Percentiles rank a stretch among this genome's conserved stretches.
These are phyloP conservation scores for Xylota sylvarum DNA, from an alignment of 2,888 invertebrate species.

Conservation along the genomic window DNA sequence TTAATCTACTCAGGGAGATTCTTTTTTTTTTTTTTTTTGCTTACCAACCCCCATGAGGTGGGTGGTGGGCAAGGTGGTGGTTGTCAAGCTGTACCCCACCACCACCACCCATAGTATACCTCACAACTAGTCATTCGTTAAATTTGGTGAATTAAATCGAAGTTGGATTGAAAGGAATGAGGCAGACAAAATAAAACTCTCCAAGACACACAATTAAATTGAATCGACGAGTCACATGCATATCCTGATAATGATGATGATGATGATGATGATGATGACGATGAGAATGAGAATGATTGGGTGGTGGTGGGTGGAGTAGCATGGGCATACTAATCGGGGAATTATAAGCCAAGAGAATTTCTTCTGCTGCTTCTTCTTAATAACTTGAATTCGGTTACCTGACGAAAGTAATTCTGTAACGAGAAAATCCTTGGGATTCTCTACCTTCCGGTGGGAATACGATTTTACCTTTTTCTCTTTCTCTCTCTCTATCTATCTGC, in stretches of 20 bases:
- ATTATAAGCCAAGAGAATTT: conserved; percentile 63
- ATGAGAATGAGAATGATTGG: too few species aligned
- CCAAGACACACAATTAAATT: conserved; percentile 74
- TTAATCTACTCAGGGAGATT: conserved; percentile 69
- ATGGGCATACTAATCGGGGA: conserved; percentile 58
- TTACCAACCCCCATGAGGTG: conserved; percentile 7
- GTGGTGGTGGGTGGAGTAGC: neutral
- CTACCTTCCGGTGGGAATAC: conserved; percentile 65
- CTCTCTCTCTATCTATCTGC: neutral
- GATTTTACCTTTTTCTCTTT: conserved; percentile 15
- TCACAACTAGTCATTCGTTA: conserved; percentile 69
- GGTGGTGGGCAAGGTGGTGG: conserved; percentile 43
- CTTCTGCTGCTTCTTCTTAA: conserved; percentile 32
- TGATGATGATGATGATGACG: conserved; percentile 45
- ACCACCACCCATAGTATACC: neutral
- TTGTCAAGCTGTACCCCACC: conserved; percentile 52
- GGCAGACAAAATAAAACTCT: conserved; percentile 74
- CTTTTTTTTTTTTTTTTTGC: conserved; percentile 23
- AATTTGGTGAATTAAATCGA: conserved; percentile 75
- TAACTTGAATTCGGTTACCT: conserved; percentile 65
- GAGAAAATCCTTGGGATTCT: conserved; percentile 49
- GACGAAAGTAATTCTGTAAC: conserved; percentile 40
- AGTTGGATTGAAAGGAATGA: conserved; percentile 59
- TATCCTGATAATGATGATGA: conserved; percentile 51
- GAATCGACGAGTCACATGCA: conserved; percentile 73